Evolutionary conservation across 2,797 vertebrate genomes (phyloP).

Genomic region (Ispidina lecontei): DNA sequence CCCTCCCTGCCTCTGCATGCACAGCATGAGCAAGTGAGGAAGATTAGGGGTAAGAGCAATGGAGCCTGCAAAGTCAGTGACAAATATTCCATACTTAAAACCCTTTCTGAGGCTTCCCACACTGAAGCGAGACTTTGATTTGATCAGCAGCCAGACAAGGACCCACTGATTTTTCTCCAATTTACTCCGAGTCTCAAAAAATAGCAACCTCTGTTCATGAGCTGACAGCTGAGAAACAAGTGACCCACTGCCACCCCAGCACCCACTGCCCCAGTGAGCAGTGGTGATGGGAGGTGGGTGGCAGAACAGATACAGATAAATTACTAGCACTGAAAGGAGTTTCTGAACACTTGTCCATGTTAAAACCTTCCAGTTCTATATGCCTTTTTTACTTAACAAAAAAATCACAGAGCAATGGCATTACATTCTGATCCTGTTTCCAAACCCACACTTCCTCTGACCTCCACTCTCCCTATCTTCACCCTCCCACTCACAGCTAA

Average conservation of each 20-base stretch:
- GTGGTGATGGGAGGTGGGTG: background rate
- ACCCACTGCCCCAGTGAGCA: background rate
- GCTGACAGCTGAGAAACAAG: background rate
- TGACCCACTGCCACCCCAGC: background rate
- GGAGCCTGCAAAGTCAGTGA: conserved; percentile 24
- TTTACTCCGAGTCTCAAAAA: background rate
- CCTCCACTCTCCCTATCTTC: background rate
- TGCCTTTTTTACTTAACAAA: conserved; percentile 18
- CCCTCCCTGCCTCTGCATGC: conserved; percentile 1
- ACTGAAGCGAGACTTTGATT: background rate
- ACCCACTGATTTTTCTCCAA: conserved; percentile 15
- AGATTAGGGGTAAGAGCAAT: conserved; percentile 26
- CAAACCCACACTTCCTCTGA: conserved; percentile 26
- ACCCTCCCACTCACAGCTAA: conserved; percentile 16
- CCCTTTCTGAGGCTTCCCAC: conserved; percentile 7
- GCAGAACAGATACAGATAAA: background rate
- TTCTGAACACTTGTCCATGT: background rate
- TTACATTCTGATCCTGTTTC: conserved; percentile 30
- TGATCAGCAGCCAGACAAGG: background rate
- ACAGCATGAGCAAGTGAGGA: conserved; percentile 20
- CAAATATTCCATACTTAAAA: conserved; percentile 13
- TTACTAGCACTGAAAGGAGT: background rate
- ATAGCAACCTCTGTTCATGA: background rate
- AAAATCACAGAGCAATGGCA: background rate
- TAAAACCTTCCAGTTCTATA: background rate